Conservation (phyloP, 2,888 invertebrate species). For the Mythimna vitellina region DNA sequence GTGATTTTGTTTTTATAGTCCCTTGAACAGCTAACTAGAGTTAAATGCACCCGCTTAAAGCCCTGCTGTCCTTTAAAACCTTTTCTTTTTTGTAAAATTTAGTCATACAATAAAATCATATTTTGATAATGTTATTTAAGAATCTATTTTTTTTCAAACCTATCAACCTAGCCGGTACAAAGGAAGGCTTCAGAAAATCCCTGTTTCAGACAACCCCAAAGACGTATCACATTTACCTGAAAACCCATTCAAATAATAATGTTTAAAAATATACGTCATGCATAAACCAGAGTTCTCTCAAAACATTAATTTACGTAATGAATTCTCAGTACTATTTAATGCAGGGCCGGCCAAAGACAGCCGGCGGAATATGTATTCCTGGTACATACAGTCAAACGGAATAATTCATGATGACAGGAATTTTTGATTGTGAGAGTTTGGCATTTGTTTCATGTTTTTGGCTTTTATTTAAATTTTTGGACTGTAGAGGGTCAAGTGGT, state of each 20-base stretch:
- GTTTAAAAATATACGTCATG: constrained; percentile 1
- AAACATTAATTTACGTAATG: constrained; percentile 43
- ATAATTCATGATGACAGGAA: constrained; percentile 50
- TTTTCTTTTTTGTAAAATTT: too few species aligned
- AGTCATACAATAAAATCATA: too few species aligned
- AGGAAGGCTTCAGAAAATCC: too few species aligned
- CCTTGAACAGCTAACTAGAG: too few species aligned
- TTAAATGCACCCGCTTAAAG: too few species aligned
- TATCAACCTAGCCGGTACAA: too few species aligned
- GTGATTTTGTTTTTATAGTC: not conserved
- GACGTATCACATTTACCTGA: not conserved
- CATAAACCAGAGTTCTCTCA: constrained; percentile 8
- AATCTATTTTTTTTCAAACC: too few species aligned
- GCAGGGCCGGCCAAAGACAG: constrained; percentile 23
- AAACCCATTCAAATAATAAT: constrained; percentile 15
- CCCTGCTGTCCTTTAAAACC: too few species aligned
- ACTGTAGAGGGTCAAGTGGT: not conserved
- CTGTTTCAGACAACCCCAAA: not conserved
- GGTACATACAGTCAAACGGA: constrained; percentile 23
- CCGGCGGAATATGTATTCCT: constrained; percentile 24
- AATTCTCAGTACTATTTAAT: constrained; percentile 52
- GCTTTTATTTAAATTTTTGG: constrained; percentile 16
- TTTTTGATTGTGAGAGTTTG: constrained; percentile 24
- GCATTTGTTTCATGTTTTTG: constrained; percentile 17
- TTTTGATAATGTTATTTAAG: too few species aligned